Conservation (phyloP, 2,797 vertebrate genomes). For the Tragelaphus oryx region DNA sequence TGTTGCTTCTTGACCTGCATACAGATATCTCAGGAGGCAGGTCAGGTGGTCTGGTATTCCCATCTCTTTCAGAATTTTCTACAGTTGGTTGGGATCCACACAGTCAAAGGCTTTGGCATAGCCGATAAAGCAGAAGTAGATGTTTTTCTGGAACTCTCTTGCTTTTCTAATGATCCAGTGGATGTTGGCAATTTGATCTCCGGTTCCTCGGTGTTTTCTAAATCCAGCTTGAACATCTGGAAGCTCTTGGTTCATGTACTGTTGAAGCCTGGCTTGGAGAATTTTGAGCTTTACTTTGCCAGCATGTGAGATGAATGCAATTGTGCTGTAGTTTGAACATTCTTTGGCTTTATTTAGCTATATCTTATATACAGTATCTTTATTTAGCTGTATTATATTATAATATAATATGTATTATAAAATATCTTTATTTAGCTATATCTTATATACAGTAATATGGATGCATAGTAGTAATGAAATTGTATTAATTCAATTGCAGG, state of each 20-base stretch:
- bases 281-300: background rate
- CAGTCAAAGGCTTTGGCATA: background rate
- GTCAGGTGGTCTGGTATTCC: background rate
- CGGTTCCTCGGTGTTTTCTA: background rate
- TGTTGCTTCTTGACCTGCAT: background rate
- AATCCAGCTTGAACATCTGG: background rate
- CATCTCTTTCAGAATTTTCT: background rate
- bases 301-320: background rate
- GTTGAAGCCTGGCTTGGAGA: background rate
- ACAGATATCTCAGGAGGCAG: background rate
- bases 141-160: background rate
- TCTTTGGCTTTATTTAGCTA: background rate
- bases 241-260: background rate
- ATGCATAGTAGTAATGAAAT: background rate
- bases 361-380: background rate
- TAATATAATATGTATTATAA: background rate
- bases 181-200: background rate
- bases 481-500: background rate
- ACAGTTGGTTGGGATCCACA: background rate
- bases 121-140: background rate
- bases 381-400: background rate
- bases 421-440: background rate
- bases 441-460: background rate
- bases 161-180: rapidly evolving
- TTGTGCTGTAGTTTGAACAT: rapidly evolving